Evolutionary conservation across 2,888 invertebrate genomes (phyloP).

Genomic region (Drosophila recens): DNA sequence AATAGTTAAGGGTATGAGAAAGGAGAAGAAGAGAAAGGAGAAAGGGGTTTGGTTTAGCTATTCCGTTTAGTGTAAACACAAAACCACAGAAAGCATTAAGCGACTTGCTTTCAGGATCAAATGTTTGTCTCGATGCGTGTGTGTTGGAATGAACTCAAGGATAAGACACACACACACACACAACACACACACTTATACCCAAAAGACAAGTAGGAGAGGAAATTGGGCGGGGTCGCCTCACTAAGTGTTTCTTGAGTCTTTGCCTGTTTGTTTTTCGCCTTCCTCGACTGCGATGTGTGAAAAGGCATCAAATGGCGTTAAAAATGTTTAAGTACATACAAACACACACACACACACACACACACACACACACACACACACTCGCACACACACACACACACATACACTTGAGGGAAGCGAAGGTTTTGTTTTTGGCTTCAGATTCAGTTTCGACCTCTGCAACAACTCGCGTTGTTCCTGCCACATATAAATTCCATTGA

Average conservation of each 20-base stretch:
- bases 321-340: slow-evolving; percentile 74
- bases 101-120: slow-evolving; percentile 61
- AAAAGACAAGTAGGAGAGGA: slow-evolving; percentile 24
- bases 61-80: slow-evolving; percentile 69
- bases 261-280: slow-evolving; percentile 70
- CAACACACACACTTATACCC: slow-evolving; percentile 19
- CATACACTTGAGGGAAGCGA: slow-evolving; percentile 13
- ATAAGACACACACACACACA: slow-evolving; percentile 31
- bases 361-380: no score
- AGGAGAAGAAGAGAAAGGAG: slow-evolving; percentile 6
- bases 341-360: slow-evolving; percentile 32
- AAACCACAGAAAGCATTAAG: slow-evolving; percentile 62
- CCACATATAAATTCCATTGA: slow-evolving; percentile 75
- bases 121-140: slow-evolving; percentile 36
- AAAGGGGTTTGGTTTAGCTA: slow-evolving; percentile 37
- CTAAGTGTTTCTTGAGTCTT: slow-evolving; percentile 76
- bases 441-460: slow-evolving; percentile 38
- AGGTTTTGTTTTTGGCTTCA: slow-evolving; percentile 27
- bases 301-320: slow-evolving; percentile 82
- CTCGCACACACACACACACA: slow-evolving; percentile 21
- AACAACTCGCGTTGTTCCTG: slow-evolving; percentile 18
- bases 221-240: slow-evolving; percentile 41
- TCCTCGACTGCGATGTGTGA: slow-evolving; percentile 65
- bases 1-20: not conserved
- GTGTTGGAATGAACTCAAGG: slow-evolving; percentile 50